These are phyloP conservation scores for Lumbricus terrestris DNA, from an alignment of 2,888 invertebrate species.

Conservation along the genomic window DNA sequence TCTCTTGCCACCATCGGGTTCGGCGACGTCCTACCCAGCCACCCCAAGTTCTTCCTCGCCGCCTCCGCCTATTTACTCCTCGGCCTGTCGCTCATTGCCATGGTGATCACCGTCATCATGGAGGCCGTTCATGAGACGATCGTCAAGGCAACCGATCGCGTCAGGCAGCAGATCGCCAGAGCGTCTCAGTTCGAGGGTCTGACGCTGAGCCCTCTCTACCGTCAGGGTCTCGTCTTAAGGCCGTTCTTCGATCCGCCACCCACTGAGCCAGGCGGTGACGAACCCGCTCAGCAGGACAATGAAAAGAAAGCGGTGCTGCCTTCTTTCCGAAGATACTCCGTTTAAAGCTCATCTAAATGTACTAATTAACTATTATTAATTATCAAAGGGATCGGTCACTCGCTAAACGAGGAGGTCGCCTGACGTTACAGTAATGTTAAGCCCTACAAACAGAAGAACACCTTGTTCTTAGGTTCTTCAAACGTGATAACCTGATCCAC, in stretches of 20 bases:
- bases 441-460: background rate
- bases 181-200: background rate
- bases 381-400: background rate
- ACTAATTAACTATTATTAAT: too few species aligned
- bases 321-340: background rate
- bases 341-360: background rate
- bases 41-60: conserved; percentile 84
- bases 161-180: background rate
- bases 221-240: background rate
- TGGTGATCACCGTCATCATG: conserved; percentile 80
- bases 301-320: background rate
- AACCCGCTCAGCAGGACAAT: background rate
- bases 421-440: background rate
- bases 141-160: conserved; percentile 44
- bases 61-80: conserved; percentile 90
- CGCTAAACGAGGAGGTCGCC: background rate
- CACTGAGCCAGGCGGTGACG: background rate
- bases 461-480: background rate
- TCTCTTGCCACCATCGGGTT: conserved; percentile 97
- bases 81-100: conserved; percentile 89
- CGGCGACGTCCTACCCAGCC: conserved; percentile 83
- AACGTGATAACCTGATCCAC: too few species aligned
- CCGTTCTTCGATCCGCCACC: background rate
- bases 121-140: conserved; percentile 43
- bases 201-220: background rate